Evolutionary conservation across 1,140 invertebrate species (phyloP), one percentile per base, ranked within the genome.

Genomic region (Ephestia elutella): DNA sequence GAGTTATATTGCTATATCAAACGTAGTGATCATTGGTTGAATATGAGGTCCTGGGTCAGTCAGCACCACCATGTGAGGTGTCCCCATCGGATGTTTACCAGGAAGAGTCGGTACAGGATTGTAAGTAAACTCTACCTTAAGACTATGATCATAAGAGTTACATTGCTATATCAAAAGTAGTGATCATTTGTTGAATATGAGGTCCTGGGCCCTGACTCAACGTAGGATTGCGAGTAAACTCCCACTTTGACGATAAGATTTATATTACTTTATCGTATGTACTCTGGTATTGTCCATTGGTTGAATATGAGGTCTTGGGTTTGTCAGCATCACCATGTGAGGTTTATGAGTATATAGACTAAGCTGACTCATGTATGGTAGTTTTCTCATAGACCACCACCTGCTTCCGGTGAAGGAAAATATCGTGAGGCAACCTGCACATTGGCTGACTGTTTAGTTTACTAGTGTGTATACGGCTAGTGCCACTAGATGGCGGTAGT

Each of bases 21-120:
- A 25, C 2, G 21, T 25, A 99, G 98, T 0, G 95, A 97, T 8
- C 93, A 95, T 70, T 99, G 98, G 99, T 90, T 99, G 0, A 99
- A 99, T 90, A 95, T 96, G 89, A 91, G 98, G 51, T 93, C 94
- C 5, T 99, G 98, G 98, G 96, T 99, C 54, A 97, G 96, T 35
- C 97, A 96, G 67, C 98, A 99, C 90, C 97, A 99, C 90, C 99
- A 99, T 87, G 96, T 99, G 68, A 93, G 96, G 28, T 99, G 97
- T 81, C 95, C 96, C 0, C 97, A 98, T 77, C 90, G 98, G 69
- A 97, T 99, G 92, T 98, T 99, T 83, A 94, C 94, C 0, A 92
- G 94, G 71, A 94, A 93, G 81, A 93, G 95, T 49, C 91, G 93
- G 68, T 92, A 92, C 72, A 93, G 94, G 87, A 93, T 95, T 82